Conservation (phyloP, 2,888 invertebrate species). For the Platycheirus albimanus region DNA sequence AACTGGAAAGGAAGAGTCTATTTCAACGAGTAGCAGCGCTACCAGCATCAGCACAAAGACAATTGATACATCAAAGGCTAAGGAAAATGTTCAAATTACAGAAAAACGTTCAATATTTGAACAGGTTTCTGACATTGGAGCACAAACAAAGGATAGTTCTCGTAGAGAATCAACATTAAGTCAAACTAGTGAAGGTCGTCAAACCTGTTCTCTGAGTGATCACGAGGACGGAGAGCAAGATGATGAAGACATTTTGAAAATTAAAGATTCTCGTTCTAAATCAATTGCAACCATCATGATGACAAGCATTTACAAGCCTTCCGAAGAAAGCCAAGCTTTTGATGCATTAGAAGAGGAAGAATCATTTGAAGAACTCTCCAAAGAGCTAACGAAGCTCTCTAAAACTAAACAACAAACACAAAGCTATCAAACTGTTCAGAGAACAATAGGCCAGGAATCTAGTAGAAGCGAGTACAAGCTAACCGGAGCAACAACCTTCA, state of each 20-base stretch:
- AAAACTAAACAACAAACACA: slow-evolving; percentile 56
- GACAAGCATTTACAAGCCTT: slow-evolving; percentile 82
- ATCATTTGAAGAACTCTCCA: slow-evolving; percentile 58
- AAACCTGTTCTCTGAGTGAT: slow-evolving; percentile 78
- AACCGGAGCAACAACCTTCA: slow-evolving; percentile 19
- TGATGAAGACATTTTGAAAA: slow-evolving; percentile 75
- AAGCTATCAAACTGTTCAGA: slow-evolving; percentile 31
- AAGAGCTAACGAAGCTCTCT: slow-evolving; percentile 36
- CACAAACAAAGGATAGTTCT: slow-evolving; percentile 23
- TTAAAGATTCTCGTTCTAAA: slow-evolving; percentile 82
- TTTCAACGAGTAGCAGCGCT: slow-evolving; percentile 26
- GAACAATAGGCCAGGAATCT: slow-evolving; percentile 30
- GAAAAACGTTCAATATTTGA: slow-evolving; percentile 30
- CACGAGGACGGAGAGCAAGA: slow-evolving; percentile 79
- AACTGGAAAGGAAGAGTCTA: slow-evolving; percentile 49
- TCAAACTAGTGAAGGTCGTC: slow-evolving; percentile 79
- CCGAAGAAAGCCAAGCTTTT: slow-evolving; percentile 77
- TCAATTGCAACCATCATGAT: slow-evolving; percentile 83
- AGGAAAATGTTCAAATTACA: slow-evolving; percentile 1
- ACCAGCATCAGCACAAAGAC: slow-evolving; percentile 20
- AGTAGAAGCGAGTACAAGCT: slow-evolving; percentile 42
- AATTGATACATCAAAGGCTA: slow-evolving; percentile 28
- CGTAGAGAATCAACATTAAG: slow-evolving; percentile 79
- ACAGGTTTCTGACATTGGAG: slow-evolving; percentile 10
- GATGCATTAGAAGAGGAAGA: slow-evolving; percentile 78